These are phyloP conservation scores for Rhabdophis nuchalis DNA, from an alignment of 2,797 vertebrate genomes.

Conservation along the genomic window DNA sequence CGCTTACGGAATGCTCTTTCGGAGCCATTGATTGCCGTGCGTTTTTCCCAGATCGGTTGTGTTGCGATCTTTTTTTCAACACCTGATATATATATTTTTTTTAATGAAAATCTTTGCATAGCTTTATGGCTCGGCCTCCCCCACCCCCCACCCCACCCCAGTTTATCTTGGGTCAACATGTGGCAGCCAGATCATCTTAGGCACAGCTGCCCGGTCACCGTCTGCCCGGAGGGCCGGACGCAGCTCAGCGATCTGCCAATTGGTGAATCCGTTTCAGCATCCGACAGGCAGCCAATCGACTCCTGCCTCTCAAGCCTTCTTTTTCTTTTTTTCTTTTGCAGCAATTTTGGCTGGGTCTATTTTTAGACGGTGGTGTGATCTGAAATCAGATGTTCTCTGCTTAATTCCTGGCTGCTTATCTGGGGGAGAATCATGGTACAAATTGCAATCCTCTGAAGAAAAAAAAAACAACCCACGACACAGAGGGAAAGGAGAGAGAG, in stretches of 20 bases:
- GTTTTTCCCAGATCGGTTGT: not conserved
- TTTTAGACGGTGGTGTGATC: constrained; percentile 9
- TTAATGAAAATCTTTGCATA: not conserved
- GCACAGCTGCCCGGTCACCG: not conserved
- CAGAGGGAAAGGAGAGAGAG: not conserved
- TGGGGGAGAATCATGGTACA: not conserved
- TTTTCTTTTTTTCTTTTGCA: not conserved
- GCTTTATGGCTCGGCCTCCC: not conserved
- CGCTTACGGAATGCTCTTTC: not conserved
- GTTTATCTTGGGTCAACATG: not conserved
- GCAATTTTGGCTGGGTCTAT: not conserved
- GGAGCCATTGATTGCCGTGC: not conserved
- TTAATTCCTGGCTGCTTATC: not conserved
- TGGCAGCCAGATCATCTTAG: not conserved
- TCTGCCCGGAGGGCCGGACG: not conserved
- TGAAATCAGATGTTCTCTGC: constrained; percentile 7
- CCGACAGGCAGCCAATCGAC: not conserved
- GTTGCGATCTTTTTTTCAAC: not conserved
- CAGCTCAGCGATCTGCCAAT: not conserved
- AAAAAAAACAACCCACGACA: too few relatives aligned
- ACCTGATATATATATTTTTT: not conserved
- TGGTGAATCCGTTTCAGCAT: not conserved
- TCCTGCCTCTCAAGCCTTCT: not conserved
- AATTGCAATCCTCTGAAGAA: not conserved
- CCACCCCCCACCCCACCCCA: too few relatives aligned